Evolutionary conservation across 2,888 invertebrate genomes (phyloP).

Genomic region (Tipula unca): DNA sequence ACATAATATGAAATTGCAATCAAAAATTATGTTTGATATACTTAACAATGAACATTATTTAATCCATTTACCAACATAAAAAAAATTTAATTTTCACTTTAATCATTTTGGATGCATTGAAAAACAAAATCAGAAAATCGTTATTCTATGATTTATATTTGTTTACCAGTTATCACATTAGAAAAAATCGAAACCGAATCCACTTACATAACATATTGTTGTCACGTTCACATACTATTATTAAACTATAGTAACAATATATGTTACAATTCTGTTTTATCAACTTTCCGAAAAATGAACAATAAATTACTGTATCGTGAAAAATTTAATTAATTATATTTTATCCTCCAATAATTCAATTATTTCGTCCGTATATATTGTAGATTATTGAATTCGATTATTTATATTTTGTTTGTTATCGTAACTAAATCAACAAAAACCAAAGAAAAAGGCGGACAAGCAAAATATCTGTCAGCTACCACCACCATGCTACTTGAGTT

Average conservation of each 20-base stretch:
- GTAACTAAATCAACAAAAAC: background rate
- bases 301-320: background rate
- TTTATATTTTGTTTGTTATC: background rate
- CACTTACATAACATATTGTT: too few relatives aligned
- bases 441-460: background rate
- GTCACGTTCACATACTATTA: too few relatives aligned
- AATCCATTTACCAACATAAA: background rate
- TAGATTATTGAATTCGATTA: background rate
- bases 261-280: too few relatives aligned
- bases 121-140: background rate
- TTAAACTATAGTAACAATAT: too few relatives aligned
- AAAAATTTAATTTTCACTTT: background rate
- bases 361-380: background rate
- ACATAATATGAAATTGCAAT: background rate
- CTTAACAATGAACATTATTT: background rate
- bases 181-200: too few relatives aligned
- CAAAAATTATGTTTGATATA: background rate
- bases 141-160: background rate
- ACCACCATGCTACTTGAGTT: background rate
- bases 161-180: too few relatives aligned
- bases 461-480: background rate
- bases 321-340: background rate
- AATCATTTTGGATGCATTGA: background rate
- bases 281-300: background rate
- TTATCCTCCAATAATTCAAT: background rate